phyloP scores from a whole-genome alignment of 2,113 vertebrate genomes.

The Halcyon senegalensis region DNA sequence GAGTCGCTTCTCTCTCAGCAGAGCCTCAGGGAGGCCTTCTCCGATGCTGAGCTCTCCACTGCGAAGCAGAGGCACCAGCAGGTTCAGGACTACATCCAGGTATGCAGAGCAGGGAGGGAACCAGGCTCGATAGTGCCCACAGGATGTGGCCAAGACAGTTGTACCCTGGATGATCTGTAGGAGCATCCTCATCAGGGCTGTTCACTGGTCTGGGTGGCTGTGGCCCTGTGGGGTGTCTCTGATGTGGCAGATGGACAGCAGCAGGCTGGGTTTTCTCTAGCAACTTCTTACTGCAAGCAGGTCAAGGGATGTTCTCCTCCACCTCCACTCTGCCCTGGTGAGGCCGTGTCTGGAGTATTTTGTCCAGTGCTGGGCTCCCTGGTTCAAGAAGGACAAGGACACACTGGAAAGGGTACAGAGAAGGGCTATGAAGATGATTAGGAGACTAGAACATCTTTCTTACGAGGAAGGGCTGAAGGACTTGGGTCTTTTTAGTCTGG shows the following conservation, averaged over 20 bases:
- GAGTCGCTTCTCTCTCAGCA: slow-evolving; percentile 93
- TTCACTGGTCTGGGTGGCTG: neutral
- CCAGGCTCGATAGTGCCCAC: accelerated
- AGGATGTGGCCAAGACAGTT: neutral
- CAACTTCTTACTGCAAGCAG: neutral
- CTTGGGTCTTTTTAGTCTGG: too few species aligned
- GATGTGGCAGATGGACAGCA: neutral
- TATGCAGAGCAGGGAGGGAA: neutral
- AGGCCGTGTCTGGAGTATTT: too few species aligned
- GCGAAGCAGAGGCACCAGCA: slow-evolving; percentile 91
- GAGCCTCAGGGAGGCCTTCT: slow-evolving; percentile 89
- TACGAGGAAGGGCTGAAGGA: too few species aligned
- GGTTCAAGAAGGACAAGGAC: too few species aligned
- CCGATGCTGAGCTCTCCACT: slow-evolving; percentile 80
- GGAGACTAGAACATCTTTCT: too few species aligned
- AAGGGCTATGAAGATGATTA: too few species aligned
- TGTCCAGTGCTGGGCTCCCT: too few species aligned
- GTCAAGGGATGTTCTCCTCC: too few species aligned
- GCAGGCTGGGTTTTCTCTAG: neutral
- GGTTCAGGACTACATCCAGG: slow-evolving; percentile 89
- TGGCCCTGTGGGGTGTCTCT: accelerated
- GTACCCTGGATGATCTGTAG: neutral
- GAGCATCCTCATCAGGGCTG: neutral
- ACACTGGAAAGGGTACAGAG: too few species aligned
- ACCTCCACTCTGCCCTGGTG: too few species aligned